phyloP scores from a whole-genome alignment of 2,888 invertebrate species.

The Trachelus stipa region DNA sequence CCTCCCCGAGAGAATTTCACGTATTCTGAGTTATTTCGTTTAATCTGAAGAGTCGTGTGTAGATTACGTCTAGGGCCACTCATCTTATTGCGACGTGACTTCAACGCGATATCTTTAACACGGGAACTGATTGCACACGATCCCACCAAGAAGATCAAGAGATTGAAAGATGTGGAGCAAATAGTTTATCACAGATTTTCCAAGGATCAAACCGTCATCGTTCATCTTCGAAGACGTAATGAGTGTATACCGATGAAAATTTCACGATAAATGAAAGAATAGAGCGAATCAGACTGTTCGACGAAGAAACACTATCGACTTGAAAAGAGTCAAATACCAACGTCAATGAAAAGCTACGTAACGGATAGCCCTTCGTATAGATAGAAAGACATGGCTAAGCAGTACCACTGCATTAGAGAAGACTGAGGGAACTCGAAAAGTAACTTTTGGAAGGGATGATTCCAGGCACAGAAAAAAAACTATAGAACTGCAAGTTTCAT shows the following conservation, averaged over 20 bases:
- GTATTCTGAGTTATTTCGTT: neutral
- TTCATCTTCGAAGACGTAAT: neutral
- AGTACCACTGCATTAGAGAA: neutral
- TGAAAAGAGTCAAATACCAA: neutral
- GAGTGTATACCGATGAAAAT: neutral
- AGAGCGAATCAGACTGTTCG: neutral
- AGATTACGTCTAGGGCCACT: slow-evolving; percentile 1
- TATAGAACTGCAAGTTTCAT: neutral
- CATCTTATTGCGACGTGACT: neutral
- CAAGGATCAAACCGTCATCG: neutral
- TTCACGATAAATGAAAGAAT: neutral
- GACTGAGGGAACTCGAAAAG: slow-evolving; percentile 6
- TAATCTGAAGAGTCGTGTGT: neutral
- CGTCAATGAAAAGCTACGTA: neutral
- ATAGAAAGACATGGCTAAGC: neutral
- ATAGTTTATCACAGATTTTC: neutral
- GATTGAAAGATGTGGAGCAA: slow-evolving; percentile 19
- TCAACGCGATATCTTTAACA: neutral
- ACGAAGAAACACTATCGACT: neutral
- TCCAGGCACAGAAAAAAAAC: slow-evolving; percentile 7
- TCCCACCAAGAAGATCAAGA: slow-evolving; percentile 32
- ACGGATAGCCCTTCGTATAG: neutral
- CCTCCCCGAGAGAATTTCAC: neutral
- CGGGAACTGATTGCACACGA: slow-evolving; percentile 10
- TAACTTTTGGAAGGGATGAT: slow-evolving; percentile 10